Evolutionary conservation across 1,140 invertebrate species (phyloP).

Genomic region (Nautilus pompilius): DNA sequence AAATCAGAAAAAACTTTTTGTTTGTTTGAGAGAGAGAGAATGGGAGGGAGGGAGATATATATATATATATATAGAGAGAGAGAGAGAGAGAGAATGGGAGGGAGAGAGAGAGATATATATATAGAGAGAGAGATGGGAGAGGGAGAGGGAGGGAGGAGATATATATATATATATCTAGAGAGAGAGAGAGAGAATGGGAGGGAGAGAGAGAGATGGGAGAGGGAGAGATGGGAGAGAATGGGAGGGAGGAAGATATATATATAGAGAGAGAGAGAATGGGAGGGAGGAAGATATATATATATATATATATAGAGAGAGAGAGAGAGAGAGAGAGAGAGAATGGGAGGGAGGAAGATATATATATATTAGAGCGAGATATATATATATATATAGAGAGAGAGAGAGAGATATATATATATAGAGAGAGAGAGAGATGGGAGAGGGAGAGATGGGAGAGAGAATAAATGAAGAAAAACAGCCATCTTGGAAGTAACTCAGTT

Average conservation of each 20-base stretch:
- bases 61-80: constrained; percentile 4
- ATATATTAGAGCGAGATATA: neutral
- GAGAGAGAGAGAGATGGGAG: neutral
- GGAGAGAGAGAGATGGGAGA: neutral
- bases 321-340: neutral
- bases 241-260: neutral
- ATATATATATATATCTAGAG: neutral
- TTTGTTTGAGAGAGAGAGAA: neutral
- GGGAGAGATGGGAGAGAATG: neutral
- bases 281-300: neutral
- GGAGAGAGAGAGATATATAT: neutral
- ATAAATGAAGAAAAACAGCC: neutral
- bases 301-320: neutral
- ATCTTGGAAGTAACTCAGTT: neutral
- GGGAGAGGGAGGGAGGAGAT: neutral
- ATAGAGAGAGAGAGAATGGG: neutral
- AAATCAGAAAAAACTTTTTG: neutral
- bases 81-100: neutral
- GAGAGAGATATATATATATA: neutral
- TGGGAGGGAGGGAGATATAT: neutral
- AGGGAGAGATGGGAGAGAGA: neutral
- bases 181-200: neutral
- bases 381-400: neutral
- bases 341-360: neutral
- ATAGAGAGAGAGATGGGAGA: constrained; percentile 1